phyloP scores from a whole-genome alignment of 35 echinoderm and acorn worm species.

The Apostichopus californicus region DNA sequence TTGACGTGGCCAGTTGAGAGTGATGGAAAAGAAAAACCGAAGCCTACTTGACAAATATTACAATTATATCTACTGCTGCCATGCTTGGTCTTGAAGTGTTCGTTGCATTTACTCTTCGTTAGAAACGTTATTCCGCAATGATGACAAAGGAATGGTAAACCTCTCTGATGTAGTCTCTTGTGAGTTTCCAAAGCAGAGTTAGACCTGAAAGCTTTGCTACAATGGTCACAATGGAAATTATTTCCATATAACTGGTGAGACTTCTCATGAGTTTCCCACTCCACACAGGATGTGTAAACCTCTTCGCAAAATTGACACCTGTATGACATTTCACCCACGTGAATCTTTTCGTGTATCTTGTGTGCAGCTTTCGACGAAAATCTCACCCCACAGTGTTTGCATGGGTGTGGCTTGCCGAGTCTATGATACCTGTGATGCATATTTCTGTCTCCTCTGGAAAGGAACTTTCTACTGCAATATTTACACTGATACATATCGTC shows the following conservation, averaged over 20 bases:
- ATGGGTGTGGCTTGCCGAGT: not conserved
- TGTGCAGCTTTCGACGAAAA: not conserved
- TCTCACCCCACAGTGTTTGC: not conserved
- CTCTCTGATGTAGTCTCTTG: not conserved
- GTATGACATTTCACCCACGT: slow-evolving; percentile 17
- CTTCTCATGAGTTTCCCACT: slow-evolving; percentile 8
- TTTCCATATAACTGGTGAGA: slow-evolving; percentile 17
- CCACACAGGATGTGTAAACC: not conserved
- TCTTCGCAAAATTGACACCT: slow-evolving; percentile 35
- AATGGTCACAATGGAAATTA: slow-evolving; percentile 10
- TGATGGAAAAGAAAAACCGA: not conserved
- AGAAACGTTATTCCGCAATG: not conserved
- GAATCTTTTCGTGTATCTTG: slow-evolving; percentile 5
- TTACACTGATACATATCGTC: not conserved
- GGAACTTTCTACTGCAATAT: not conserved
- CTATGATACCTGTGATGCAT: not conserved
- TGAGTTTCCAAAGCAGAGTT: slow-evolving; percentile 1
- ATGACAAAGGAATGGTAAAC: not conserved
- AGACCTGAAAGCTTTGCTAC: slow-evolving; percentile 3
- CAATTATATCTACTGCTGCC: not conserved
- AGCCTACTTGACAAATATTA: not conserved
- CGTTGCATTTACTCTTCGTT: not conserved
- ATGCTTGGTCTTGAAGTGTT: not conserved
- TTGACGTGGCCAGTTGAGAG: not conserved
- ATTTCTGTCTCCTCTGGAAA: not conserved